A percentile compares a stretch with the other conserved stretches of the same genome.
These are phyloP conservation scores for fruit fly (Drosophila melanogaster) DNA, from an alignment of 1,140 invertebrate species.

Conservation along the genomic window Release_6_plus_ISO1_MT NT_037436.4:12240001-12240500, in stretches of 20 bases:
- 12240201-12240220: conserved; percentile 2
- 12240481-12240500: conserved; percentile 8
- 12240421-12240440: conserved; percentile 79
- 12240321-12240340: conserved; percentile 57
- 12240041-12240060: too few species aligned
- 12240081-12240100: too few species aligned
- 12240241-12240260: neutral
- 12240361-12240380: conserved; percentile 81
- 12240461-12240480: conserved; percentile 31
- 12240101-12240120: too few species aligned
- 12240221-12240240: neutral
- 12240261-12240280: conserved; percentile 23
- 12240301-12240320: conserved; percentile 12
- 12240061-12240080: too few species aligned
- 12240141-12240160: neutral
- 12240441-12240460: conserved; percentile 64
- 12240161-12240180: neutral
- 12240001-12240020: too few species aligned
- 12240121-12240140: neutral
- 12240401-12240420: conserved; percentile 82
- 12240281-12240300: neutral
- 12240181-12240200: neutral
- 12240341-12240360: conserved; percentile 76
- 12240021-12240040: accelerated
- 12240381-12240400: conserved; percentile 82